Percentiles rank a stretch among this genome's conserved stretches.
Conservation (phyloP, 2,888 invertebrate species). For the Spilosoma lubricipeda region DNA sequence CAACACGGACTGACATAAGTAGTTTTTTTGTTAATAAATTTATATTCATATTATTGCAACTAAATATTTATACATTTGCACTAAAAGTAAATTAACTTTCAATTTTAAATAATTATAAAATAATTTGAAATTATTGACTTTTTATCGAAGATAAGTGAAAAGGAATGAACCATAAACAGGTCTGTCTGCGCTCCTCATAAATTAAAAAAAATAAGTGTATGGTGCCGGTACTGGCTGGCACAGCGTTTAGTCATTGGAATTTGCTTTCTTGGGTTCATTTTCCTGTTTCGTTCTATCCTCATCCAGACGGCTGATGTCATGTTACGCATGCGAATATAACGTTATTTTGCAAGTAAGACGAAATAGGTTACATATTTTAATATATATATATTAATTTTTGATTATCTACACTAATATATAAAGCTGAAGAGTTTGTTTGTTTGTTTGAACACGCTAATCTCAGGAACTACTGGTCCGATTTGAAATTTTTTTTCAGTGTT, state of each 20-base stretch:
- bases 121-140: not conserved
- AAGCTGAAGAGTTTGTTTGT: too few species aligned
- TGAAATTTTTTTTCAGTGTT: too few species aligned
- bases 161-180: not conserved
- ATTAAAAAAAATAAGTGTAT: not conserved
- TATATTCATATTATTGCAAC: not conserved
- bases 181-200: not conserved
- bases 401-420: too few species aligned
- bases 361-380: not conserved
- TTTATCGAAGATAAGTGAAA: not conserved
- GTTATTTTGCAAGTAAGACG: not conserved
- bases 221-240: not conserved
- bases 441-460: too few species aligned
- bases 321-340: not conserved
- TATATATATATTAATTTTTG: too few species aligned
- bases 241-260: slow-evolving; percentile 1
- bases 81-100: not conserved
- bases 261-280: not conserved
- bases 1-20: not conserved
- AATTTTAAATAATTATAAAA: not conserved
- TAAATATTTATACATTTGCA: not conserved
- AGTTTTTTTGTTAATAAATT: not conserved
- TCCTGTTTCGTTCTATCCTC: slow-evolving; percentile 9
- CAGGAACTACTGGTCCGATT: too few species aligned
- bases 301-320: not conserved